These are phyloP conservation scores for Volucella inanis DNA, from an alignment of 2,888 invertebrate genomes.

Conservation along the genomic window DNA sequence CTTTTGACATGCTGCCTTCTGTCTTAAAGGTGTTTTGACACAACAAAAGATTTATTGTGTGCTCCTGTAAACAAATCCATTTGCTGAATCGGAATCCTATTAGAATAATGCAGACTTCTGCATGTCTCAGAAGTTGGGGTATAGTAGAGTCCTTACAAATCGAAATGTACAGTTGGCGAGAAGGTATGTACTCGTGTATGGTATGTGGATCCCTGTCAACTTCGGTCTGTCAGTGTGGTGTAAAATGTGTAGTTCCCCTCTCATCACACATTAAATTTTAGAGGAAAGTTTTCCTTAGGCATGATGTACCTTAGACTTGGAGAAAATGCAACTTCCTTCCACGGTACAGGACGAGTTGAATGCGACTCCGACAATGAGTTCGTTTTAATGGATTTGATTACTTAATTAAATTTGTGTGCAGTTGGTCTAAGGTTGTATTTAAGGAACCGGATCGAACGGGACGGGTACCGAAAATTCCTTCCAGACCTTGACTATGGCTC, in stretches of 20 bases:
- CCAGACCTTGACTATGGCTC: slow-evolving; percentile 10
- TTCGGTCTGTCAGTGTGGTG: not conserved
- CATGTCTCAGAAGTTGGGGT: slow-evolving; percentile 8
- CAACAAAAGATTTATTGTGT: slow-evolving; percentile 72
- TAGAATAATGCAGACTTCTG: slow-evolving; percentile 70
- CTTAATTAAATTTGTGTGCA: slow-evolving; percentile 75
- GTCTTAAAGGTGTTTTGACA: slow-evolving; percentile 70
- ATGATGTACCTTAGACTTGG: slow-evolving; percentile 10
- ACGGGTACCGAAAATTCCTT: slow-evolving; percentile 26
- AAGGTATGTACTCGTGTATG: not conserved
- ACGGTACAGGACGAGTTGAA: not conserved
- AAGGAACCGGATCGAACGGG: not conserved
- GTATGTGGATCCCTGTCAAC: no score
- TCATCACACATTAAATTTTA: slow-evolving; percentile 43
- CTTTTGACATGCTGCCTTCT: slow-evolving; percentile 60
- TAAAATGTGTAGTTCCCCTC: slow-evolving; percentile 19
- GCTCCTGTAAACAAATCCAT: slow-evolving; percentile 60
- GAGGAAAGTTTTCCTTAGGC: slow-evolving; percentile 41
- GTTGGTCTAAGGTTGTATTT: slow-evolving; percentile 44
- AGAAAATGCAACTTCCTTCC: slow-evolving; percentile 57
- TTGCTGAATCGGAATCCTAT: slow-evolving; percentile 61
- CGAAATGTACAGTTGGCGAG: slow-evolving; percentile 54
- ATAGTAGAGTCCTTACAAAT: slow-evolving; percentile 36
- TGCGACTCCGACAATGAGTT: slow-evolving; percentile 31
- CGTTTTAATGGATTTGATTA: slow-evolving; percentile 74